Base-by-base conservation (phyloP, 2,113 vertebrate species). In the Rhinopomastus cyanomelas region DNA sequence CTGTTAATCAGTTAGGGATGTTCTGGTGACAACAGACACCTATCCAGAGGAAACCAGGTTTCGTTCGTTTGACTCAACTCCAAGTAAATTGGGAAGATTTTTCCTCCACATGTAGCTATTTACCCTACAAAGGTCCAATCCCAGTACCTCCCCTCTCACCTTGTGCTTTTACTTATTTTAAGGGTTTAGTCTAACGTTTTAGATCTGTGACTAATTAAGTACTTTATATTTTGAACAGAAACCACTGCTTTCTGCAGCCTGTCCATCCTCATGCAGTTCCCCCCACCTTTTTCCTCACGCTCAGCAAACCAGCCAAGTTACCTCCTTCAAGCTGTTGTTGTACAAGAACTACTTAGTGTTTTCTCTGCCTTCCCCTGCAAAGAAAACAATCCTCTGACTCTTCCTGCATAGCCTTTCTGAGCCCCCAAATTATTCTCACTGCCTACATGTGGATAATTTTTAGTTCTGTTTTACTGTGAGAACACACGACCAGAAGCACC, bases 91-190 rank as follows among this genome's bases (percentile, higher is more conserved):
- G 61, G 95, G 92, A 64, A 65, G 49, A 32, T 90, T 84, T 75
- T 68, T 66, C 65, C 32, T 72, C 25, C 36, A 18, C 0, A 0
- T 23, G 3, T 29, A 78, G 48, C 46, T 56, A 22, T 0, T 68
- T 69, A 72, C 66, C 39, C 56, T 13, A 18, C 32, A 73, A 60
- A 84, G 53, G 57, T 39, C 75, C 85, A 65, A 84, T 55, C 14
- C 23, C 34, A 56, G 64, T 36, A 73, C 26, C 39, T 76, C n/a
- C 52, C 27, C 30, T 78, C 27, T 42, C 39, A 72, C 12, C 64
- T 64, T 78, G 74, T 79, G 34, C 48, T 86, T 89, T 81, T 32
- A 52, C 49, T 69, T 44, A 12, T 79, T 82, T 78, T 48, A 57
- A 83, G 73, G 22, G 18, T 17, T 56, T 64, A 22, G 16, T 6